A percentile compares a stretch with the other conserved stretches of the same genome.
Conservation (phyloP, 1,140 invertebrate genomes). For the Bombyx mori region DNA sequence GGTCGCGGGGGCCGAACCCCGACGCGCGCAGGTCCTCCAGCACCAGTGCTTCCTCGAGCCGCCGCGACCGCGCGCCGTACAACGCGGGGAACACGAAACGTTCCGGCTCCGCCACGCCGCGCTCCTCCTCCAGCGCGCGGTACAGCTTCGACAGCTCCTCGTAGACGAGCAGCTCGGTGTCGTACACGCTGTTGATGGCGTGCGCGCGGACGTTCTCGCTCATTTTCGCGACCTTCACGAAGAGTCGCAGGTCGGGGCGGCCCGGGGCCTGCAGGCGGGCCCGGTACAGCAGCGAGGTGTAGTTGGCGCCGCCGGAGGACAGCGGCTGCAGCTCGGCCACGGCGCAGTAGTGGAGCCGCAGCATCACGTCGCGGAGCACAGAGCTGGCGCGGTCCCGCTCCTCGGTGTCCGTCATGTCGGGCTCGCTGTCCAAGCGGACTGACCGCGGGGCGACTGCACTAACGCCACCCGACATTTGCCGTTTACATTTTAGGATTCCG, state of each 20-base stretch:
- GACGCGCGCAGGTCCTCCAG: conserved; percentile 20
- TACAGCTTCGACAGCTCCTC: background rate
- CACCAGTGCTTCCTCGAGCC: conserved; percentile 20
- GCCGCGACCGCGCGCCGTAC: conserved; percentile 14
- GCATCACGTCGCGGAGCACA: too few relatives aligned
- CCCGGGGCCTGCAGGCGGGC: background rate
- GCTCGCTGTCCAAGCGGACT: too few relatives aligned
- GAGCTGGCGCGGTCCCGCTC: too few relatives aligned
- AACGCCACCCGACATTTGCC: too few relatives aligned
- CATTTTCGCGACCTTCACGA: conserved; percentile 18
- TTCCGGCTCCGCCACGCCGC: background rate
- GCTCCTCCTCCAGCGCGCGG: background rate
- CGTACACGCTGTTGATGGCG: conserved; percentile 5
- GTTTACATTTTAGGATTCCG: too few relatives aligned
- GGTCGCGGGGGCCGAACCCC: conserved; percentile 17
- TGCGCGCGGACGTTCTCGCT: conserved; percentile 8
- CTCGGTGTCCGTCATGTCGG: too few relatives aligned
- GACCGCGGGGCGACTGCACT: too few relatives aligned
- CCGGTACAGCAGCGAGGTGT: background rate
- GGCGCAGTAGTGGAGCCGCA: too few relatives aligned
- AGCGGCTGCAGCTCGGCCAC: too few relatives aligned
- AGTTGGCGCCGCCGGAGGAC: background rate
- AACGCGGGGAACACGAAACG: conserved; percentile 9
- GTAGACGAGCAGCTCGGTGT: conserved; percentile 15
- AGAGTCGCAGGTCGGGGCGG: conserved; percentile 10